phyloP scores from a whole-genome alignment of 2,797 vertebrate genomes.

The Mus minutoides region DNA sequence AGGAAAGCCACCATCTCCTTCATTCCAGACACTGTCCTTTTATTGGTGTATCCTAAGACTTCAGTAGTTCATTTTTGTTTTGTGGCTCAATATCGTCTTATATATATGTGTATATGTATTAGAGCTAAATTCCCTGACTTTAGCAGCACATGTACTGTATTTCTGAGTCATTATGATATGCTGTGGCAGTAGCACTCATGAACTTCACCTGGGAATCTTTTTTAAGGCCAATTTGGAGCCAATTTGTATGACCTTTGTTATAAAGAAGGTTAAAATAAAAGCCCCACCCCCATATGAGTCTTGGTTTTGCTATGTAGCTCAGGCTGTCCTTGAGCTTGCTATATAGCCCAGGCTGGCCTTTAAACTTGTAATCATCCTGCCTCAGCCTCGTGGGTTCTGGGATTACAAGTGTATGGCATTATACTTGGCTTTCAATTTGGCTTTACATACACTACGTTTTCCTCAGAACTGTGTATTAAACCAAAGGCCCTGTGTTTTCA shows the following conservation, averaged over 20 bases:
- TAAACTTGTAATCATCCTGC: not conserved
- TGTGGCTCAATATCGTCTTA: not conserved
- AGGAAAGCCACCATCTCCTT: not conserved
- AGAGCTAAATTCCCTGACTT: constrained; percentile 12
- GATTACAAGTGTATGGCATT: not conserved
- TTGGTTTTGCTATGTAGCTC: not conserved
- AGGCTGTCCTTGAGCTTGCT: not conserved
- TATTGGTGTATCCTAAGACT: not conserved
- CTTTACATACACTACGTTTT: not conserved
- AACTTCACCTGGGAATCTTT: not conserved
- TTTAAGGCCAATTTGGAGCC: not conserved
- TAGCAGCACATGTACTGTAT: not conserved
- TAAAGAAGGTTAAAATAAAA: not conserved
- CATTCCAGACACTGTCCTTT: not conserved
- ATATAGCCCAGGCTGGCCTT: not conserved
- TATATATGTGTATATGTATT: not conserved
- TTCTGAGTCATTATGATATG: not conserved
- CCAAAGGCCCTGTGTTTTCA: not conserved
- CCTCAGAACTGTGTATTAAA: not conserved
- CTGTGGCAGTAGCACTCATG: not conserved
- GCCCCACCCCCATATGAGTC: not conserved
- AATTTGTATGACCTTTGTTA: not conserved
- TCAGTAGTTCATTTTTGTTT: not conserved
- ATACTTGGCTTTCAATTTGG: not conserved
- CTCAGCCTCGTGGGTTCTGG: not conserved